Conservation (phyloP, 1,140 invertebrate species). For the Yoshiicerus persimilis region DNA sequence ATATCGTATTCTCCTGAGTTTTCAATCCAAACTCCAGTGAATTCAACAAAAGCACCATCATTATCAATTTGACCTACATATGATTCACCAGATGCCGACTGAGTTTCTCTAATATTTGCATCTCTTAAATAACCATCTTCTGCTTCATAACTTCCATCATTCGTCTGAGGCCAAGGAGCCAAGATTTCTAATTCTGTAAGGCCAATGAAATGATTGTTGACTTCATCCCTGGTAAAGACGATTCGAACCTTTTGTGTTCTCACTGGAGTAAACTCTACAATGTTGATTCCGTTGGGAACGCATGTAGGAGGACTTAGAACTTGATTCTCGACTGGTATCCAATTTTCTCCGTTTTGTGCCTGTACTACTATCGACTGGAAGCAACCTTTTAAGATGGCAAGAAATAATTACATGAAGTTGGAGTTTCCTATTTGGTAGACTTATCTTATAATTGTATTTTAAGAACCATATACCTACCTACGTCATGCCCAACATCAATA, state of each 20-base stretch:
- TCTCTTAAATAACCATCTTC: slow-evolving; percentile 39
- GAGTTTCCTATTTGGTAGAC: too few species aligned
- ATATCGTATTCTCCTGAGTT: neutral
- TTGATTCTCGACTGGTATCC: slow-evolving; percentile 13
- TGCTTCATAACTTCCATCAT: slow-evolving; percentile 21
- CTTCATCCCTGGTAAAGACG: slow-evolving; percentile 29
- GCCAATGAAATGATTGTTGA: slow-evolving; percentile 36
- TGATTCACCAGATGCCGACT: slow-evolving; percentile 1
- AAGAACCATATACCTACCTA: slow-evolving; percentile 17
- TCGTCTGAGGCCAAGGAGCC: slow-evolving; percentile 34
- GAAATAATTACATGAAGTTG: too few species aligned
- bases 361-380: slow-evolving; percentile 25
- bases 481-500: neutral
- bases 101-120: neutral
- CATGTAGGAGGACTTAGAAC: neutral
- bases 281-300: slow-evolving; percentile 30
- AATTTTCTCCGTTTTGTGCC: neutral
- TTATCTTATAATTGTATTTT: neutral
- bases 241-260: slow-evolving; percentile 35
- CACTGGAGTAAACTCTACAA: slow-evolving; percentile 31
- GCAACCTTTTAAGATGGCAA: slow-evolving; percentile 26
- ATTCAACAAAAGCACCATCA: neutral
- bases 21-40: neutral
- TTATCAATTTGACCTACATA: neutral
- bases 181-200: slow-evolving; percentile 44